A percentile compares a stretch with the other conserved stretches of the same genome.
These are phyloP conservation scores for Aplocera efformata DNA, from an alignment of 2,888 invertebrate species.

Conservation along the genomic window DNA sequence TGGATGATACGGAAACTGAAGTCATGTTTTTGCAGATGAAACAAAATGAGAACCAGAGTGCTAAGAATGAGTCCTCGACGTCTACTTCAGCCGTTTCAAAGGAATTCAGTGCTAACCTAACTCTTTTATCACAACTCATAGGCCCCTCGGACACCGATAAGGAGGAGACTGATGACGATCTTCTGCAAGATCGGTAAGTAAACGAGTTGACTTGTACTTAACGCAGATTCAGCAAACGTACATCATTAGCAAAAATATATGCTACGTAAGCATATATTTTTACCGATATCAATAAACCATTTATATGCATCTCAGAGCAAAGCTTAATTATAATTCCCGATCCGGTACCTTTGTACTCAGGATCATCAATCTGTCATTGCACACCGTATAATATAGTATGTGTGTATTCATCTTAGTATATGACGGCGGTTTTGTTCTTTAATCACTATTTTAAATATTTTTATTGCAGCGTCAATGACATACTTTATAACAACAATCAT, in stretches of 20 bases:
- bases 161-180: constrained; percentile 10
- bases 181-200: constrained; percentile 9
- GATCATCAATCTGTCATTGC: no score
- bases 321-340: no score
- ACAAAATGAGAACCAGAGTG: constrained; percentile 33
- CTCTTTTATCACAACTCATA: constrained; percentile 36
- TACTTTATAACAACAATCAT: constrained; percentile 10
- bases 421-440: no score
- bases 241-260: no score
- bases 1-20: constrained; percentile 61
- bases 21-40: constrained; percentile 50
- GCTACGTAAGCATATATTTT: no score
- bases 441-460: neutral
- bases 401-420: no score
- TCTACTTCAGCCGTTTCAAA: constrained; percentile 46
- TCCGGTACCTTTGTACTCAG: no score
- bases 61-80: constrained; percentile 27
- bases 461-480: constrained; percentile 9
- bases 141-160: constrained; percentile 32
- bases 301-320: no score
- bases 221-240: no score
- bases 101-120: constrained; percentile 40
- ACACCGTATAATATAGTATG: no score
- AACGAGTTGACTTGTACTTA: no score
- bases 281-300: no score